Base-by-base conservation (phyloP, 2,797 vertebrate genomes). In the Poecilia wingei region DNA sequence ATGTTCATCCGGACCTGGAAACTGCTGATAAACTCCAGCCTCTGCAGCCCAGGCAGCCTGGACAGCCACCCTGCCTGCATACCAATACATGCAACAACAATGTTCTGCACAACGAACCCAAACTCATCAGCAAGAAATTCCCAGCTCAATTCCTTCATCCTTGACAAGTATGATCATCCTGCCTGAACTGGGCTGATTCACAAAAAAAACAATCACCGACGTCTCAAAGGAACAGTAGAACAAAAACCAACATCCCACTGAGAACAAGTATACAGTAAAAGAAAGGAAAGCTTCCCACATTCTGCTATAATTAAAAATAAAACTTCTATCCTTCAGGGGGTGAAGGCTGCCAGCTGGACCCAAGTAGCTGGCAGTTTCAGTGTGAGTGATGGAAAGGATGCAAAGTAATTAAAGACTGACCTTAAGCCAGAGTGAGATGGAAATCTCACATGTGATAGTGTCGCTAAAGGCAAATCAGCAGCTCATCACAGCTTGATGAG, bases 361-460 rank as follows among this genome's bases (percentile, higher is more conserved):
- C 55, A 72, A 75, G 84, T 76, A 39, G 75, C 83, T 76, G 73
- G 84, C 72, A 79, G 84, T n/a, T 77, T 85, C 83, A 16, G 86
- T 79, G 82, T 83, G 76, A 82, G 78, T 76, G 84, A 91, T 70
- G 70, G 84, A 89, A 84, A 39, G 64, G 76, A 83, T 78, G 82
- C 84, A 51, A 79, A 84, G 82, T 90, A 85, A 93, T 92, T 91
- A 91, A 84, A 83, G 74, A 64, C 77, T 77, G 87, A 87, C 87
- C 88, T 89, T 82, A 79, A 82, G 68, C 68, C 74, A 82, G 77
- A 45, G 25, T 28, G n/a, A 70, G 41, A 70, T 28, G 43, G 41
- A 70, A 46, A 46, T 70, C 41, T 70, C 41, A 45, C 41, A 70
- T 70, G 68, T 46, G 25, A 70, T n/a, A 16, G 9, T 45, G 14